phyloP scores from a whole-genome alignment of 2,888 invertebrate species.

The Epinotia ramella region DNA sequence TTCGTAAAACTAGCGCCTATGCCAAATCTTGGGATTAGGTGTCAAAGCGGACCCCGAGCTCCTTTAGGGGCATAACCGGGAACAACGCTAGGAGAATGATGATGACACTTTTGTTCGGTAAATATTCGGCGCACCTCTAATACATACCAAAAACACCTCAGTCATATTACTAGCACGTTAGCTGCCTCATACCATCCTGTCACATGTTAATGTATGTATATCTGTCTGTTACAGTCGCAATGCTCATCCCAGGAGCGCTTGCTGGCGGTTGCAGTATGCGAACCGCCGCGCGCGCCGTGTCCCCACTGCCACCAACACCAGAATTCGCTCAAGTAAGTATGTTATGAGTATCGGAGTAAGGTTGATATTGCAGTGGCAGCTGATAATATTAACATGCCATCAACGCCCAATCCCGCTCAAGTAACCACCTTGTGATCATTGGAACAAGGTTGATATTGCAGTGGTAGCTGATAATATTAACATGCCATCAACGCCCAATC shows the following conservation, averaged over 20 bases:
- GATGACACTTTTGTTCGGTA: too few species aligned
- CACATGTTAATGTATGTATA: slow-evolving; percentile 45
- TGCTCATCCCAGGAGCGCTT: slow-evolving; percentile 99
- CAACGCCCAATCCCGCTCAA: slow-evolving; percentile 81
- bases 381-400: slow-evolving; percentile 59
- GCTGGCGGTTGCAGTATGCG: slow-evolving; percentile 84
- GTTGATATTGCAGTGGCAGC: not conserved
- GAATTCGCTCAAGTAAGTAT: slow-evolving; percentile 76
- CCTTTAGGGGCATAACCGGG: too few species aligned
- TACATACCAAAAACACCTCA: not conserved
- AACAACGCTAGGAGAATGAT: too few species aligned
- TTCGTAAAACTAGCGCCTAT: too few species aligned
- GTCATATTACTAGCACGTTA: slow-evolving; percentile 5
- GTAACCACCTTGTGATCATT: slow-evolving; percentile 55
- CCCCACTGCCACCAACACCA: slow-evolving; percentile 82
- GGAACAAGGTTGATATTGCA: too few species aligned
- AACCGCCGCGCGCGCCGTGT: slow-evolving; percentile 75
- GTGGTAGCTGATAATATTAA: not conserved
- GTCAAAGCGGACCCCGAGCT: too few species aligned
- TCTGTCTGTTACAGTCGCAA: slow-evolving; percentile 92
- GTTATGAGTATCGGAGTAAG: not conserved
- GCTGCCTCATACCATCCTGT: not conserved
- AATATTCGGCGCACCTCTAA: not conserved
- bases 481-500: too few species aligned
- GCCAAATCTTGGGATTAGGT: too few species aligned